phyloP scores from a whole-genome alignment of 1,140 invertebrate species.

The Drosophila jambulina region DNA sequence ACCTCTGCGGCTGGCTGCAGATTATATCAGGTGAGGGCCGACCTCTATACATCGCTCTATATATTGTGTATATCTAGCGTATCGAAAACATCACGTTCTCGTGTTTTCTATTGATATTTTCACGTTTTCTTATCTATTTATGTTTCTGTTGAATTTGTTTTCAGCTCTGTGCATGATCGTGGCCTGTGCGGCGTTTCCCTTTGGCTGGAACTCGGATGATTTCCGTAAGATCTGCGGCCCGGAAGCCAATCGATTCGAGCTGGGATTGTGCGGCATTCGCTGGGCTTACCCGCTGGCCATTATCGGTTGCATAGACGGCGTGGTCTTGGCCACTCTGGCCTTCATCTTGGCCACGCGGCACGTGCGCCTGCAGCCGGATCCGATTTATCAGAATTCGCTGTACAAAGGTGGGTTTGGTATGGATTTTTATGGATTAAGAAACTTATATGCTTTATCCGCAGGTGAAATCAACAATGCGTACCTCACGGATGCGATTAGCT shows the following conservation, averaged over 20 bases:
- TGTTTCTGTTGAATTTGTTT: slow-evolving; percentile 60
- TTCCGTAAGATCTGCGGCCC: slow-evolving; percentile 95
- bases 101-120: slow-evolving; percentile 14
- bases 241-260: slow-evolving; percentile 90
- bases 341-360: slow-evolving; percentile 97
- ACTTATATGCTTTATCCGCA: slow-evolving; percentile 73
- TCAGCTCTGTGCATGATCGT: slow-evolving; percentile 92
- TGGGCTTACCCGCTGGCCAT: slow-evolving; percentile 98
- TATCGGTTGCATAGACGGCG: slow-evolving; percentile 95
- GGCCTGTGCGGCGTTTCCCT: slow-evolving; percentile 95
- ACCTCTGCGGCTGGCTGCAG: slow-evolving; percentile 97
- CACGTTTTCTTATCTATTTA: slow-evolving; percentile 12
- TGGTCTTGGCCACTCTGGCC: slow-evolving; percentile 94
- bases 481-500: slow-evolving; percentile 91
- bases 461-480: slow-evolving; percentile 95
- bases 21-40: slow-evolving; percentile 92
- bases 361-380: slow-evolving; percentile 93
- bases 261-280: slow-evolving; percentile 94
- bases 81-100: slow-evolving; percentile 56
- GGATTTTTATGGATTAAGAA: not conserved
- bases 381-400: slow-evolving; percentile 88
- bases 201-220: slow-evolving; percentile 94
- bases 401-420: slow-evolving; percentile 87
- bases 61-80: not conserved
- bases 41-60: slow-evolving; percentile 4